Evolutionary conservation across 2,888 invertebrate species (phyloP), one percentile per base, ranked within the genome.

Genomic region (Meandrusa payeni): DNA sequence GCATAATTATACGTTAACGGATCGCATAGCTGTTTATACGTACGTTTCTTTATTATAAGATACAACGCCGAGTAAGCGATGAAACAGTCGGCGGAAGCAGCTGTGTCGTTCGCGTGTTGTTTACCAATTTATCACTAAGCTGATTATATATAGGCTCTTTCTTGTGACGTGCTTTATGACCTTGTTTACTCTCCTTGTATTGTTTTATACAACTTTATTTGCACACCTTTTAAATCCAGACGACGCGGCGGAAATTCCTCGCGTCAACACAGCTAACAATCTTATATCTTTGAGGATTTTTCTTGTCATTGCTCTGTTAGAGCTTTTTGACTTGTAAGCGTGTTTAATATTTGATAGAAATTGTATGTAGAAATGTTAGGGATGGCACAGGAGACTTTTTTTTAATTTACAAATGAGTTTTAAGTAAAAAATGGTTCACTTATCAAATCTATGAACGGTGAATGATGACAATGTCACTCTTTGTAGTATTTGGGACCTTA

Each of bases 111-210:
- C 71, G 85, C 85, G 86, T 87, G 86, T 69, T 85, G 74, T 86
- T 86, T 85, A 78, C 83, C 85, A 86, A 87, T 87, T 86, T 86
- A 85, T 86, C 82, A 85, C 85, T 81, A 85, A 86, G 85, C 83
- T 82, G 83, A 87, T 86, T 86, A 85, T 83, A 81, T 85, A 81
- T 76, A 82, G 83, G 82, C 77, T 72, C 67, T 77, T 77, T 76
- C 68, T 69, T 66, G 69, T 74, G 81, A 80, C 81, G 76, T 81
- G 76, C 71, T 82, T 83, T 82, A 82, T 75, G 76, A 78, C 78
- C 77, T 73, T 81, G 80, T 81, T 81, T 79, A 65, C 71, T 74
- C 73, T 76, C 69, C 66, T 71, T 59, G 64, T 55, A 72, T 77
- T 75, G 75, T 76, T 74, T 66, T 66, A 59, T 72, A 69, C 73